phyloP scores from a whole-genome alignment of 2,888 invertebrate genomes.

The Anticlea derivata region DNA sequence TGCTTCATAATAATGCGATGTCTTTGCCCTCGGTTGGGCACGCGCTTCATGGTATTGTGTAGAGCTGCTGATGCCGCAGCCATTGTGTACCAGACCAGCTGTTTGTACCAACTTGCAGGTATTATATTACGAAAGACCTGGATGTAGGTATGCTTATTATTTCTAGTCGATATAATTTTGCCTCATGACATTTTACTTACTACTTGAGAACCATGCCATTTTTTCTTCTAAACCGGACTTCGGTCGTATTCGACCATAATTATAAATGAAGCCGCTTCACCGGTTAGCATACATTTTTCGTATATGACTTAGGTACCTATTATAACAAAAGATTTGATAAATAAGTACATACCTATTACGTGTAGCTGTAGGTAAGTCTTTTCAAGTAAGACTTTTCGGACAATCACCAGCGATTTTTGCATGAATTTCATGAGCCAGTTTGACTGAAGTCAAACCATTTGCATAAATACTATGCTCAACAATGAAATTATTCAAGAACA shows the following conservation, averaged over 20 bases:
- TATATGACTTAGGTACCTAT: too few relatives aligned
- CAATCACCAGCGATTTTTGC: background rate
- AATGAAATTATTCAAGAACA: slow-evolving; percentile 38
- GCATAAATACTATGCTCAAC: slow-evolving; percentile 28
- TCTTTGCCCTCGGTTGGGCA: slow-evolving; percentile 67
- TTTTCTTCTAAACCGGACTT: too few relatives aligned
- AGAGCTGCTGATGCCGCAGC: slow-evolving; percentile 46
- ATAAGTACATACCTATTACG: too few relatives aligned
- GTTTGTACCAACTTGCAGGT: slow-evolving; percentile 13
- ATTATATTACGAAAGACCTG: background rate
- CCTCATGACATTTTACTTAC: background rate
- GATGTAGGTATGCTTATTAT: background rate
- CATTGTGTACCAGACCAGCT: slow-evolving; percentile 49
- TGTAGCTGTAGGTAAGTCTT: too few relatives aligned
- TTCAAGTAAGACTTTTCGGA: too few relatives aligned
- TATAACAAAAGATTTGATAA: too few relatives aligned
- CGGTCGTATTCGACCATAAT: too few relatives aligned
- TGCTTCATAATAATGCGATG: slow-evolving; percentile 45
- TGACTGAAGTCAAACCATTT: slow-evolving; percentile 21
- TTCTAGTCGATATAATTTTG: background rate
- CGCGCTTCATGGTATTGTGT: slow-evolving; percentile 33
- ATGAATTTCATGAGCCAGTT: background rate
- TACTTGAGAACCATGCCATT: too few relatives aligned
- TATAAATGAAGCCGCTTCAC: too few relatives aligned
- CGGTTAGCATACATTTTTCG: too few relatives aligned